phyloP scores from a whole-genome alignment of 2,113 vertebrate genomes.

The Ctenomys sociabilis region DNA sequence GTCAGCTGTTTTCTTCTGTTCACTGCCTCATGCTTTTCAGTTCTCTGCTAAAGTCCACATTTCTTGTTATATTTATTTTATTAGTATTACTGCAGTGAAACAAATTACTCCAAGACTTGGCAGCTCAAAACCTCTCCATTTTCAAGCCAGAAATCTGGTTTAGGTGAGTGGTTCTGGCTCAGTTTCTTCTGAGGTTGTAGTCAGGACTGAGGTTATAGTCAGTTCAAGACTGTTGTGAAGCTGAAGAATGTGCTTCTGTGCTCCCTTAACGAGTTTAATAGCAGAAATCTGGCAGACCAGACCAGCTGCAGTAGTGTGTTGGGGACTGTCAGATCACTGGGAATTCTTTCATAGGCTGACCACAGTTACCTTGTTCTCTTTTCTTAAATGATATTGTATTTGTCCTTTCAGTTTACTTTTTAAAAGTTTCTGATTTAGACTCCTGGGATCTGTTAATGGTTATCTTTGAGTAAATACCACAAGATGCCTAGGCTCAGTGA shows the following conservation, averaged over 20 bases:
- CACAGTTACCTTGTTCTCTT: not conserved
- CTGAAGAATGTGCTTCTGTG: not conserved
- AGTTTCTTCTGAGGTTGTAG: not conserved
- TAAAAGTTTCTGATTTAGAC: slow-evolving; percentile 50
- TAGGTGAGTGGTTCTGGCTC: slow-evolving; percentile 11
- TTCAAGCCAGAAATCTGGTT: not conserved
- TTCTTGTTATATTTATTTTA: not conserved
- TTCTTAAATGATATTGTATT: not conserved
- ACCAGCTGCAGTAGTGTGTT: not conserved
- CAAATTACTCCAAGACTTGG: slow-evolving; percentile 7
- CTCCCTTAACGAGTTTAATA: not conserved
- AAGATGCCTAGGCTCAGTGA: not conserved
- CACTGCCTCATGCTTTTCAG: slow-evolving; percentile 26
- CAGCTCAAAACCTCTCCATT: slow-evolving; percentile 45
- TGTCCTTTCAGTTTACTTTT: not conserved
- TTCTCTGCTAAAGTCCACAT: not conserved
- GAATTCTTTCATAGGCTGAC: not conserved
- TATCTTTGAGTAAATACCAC: slow-evolving; percentile 30
- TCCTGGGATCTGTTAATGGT: slow-evolving; percentile 6
- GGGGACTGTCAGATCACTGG: not conserved
- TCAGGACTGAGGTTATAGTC: not conserved
- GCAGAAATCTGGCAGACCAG: not conserved
- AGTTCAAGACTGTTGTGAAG: not conserved
- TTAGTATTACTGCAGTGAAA: not conserved
- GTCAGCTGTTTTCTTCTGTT: not conserved